Conservation (phyloP, 2,888 invertebrate species). For the Idaea straminata region DNA sequence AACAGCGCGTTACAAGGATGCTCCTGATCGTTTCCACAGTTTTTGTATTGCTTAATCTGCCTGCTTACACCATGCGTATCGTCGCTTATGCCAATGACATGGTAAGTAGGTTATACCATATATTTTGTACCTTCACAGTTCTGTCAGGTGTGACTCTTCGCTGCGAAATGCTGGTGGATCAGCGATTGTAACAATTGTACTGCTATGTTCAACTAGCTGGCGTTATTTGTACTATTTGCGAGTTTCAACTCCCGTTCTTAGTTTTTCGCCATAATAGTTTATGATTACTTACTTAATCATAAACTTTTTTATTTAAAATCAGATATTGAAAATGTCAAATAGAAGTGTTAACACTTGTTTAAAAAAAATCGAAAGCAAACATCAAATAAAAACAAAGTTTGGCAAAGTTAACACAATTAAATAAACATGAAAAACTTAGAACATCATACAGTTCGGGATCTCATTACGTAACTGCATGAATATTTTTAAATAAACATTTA, state of each 20-base stretch:
- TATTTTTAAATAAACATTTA: neutral
- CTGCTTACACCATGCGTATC: constrained; percentile 86
- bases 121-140: neutral
- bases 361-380: neutral
- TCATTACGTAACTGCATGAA: neutral
- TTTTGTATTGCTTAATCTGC: constrained; percentile 88
- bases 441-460: neutral
- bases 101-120: constrained; percentile 50
- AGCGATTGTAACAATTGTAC: constrained; percentile 1
- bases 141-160: constrained; percentile 29
- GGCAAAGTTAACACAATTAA: neutral
- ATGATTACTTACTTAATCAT: no score
- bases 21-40: constrained; percentile 89
- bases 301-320: neutral
- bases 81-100: constrained; percentile 79
- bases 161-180: neutral
- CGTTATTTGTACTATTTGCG: constrained; percentile 3
- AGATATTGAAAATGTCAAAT: neutral
- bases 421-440: neutral
- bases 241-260: neutral
- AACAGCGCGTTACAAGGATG: constrained; percentile 89
- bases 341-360: neutral
- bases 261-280: no score
- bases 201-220: constrained; percentile 5
- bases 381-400: neutral